These are phyloP conservation scores for Macroramphosus scolopax DNA, from an alignment of 2,797 vertebrate genomes.

Conservation along the genomic window DNA sequence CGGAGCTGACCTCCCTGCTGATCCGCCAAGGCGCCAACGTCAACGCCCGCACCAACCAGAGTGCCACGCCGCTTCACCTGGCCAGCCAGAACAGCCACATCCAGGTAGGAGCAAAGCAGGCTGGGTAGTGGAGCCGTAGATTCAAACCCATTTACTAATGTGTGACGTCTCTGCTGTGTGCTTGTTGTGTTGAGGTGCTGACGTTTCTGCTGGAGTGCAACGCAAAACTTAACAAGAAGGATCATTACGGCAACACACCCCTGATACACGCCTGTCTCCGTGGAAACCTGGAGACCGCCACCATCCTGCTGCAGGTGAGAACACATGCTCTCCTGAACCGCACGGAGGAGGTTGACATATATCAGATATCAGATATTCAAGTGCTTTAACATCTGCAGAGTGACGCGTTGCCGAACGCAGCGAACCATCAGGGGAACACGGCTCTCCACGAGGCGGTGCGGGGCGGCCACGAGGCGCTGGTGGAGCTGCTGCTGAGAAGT, in stretches of 20 bases:
- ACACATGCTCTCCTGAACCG: neutral
- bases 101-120: conserved; percentile 81
- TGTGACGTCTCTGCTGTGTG: no score
- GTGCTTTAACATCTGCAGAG: no score
- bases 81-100: conserved; percentile 88
- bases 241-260: conserved; percentile 89
- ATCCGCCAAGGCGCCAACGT: conserved; percentile 82
- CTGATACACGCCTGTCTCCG: conserved; percentile 86
- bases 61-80: conserved; percentile 87
- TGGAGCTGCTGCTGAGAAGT: conserved; percentile 83
- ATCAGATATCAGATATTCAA: no score
- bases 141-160: no score
- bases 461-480: conserved; percentile 76
- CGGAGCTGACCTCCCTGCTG: conserved; percentile 76
- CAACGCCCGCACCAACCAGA: conserved; percentile 78
- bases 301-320: conserved; percentile 83
- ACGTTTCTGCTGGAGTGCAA: conserved; percentile 83
- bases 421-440: conserved; percentile 86
- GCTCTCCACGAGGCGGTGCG: conserved; percentile 89
- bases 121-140: no score
- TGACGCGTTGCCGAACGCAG: conserved; percentile 80
- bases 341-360: no score
- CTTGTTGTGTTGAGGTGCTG: conserved; percentile 79
- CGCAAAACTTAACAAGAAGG: conserved; percentile 90
- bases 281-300: conserved; percentile 81